Evolutionary conservation across 2,113 vertebrate genomes (phyloP).

Genomic region (Marmota flaviventris): DNA sequence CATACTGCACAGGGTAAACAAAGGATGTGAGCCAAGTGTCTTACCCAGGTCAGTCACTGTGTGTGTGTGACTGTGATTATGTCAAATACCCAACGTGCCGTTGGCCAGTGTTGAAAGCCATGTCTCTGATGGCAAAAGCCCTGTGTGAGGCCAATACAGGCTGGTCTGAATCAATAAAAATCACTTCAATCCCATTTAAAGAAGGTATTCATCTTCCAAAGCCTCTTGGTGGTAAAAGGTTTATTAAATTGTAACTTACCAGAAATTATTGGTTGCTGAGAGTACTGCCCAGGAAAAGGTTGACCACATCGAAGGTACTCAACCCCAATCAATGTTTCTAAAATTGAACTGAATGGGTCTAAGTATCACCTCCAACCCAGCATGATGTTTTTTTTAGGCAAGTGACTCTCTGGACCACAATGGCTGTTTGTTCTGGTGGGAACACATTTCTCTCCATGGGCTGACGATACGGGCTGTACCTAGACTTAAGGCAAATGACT

Average conservation of each 20-base stretch:
- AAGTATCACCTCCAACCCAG: background rate
- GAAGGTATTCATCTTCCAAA: background rate
- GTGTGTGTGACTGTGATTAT: too few relatives aligned
- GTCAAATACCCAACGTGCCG: background rate
- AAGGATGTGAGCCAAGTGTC: background rate
- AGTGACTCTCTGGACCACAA: background rate
- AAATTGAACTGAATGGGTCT: background rate
- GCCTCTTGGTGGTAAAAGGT: background rate
- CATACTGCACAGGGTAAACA: too few relatives aligned
- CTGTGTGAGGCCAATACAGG: background rate
- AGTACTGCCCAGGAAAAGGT: fast-evolving
- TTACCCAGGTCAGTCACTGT: fast-evolving
- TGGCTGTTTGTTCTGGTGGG: background rate
- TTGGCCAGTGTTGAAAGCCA: background rate
- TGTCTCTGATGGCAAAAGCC: background rate
- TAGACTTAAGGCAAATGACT: background rate
- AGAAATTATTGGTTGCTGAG: background rate
- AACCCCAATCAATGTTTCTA: fast-evolving
- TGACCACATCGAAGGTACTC: fast-evolving
- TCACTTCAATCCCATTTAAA: background rate
- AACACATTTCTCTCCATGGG: background rate
- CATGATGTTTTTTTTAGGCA: fast-evolving
- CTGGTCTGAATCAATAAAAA: background rate
- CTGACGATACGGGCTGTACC: background rate
- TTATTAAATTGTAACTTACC: background rate